Base-by-base conservation (phyloP, 2,888 invertebrate species). In the Cremastobaeus sp. region DNA sequence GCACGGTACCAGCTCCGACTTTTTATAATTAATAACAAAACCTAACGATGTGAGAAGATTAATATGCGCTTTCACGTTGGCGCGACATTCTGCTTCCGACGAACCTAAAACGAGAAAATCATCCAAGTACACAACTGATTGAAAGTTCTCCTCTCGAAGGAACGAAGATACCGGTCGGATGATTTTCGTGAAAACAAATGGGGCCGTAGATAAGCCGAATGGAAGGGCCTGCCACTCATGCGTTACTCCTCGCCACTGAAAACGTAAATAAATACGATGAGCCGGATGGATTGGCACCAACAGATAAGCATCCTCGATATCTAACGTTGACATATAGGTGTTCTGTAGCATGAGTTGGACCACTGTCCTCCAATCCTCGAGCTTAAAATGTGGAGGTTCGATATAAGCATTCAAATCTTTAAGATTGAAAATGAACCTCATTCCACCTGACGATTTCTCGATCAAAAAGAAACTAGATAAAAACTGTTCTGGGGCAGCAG, bases 401-500 rank as follows among this genome's bases (percentile, higher is more conserved):
- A 70, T 25, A 17, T 37, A 54, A 4, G 8, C 8, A 48, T 66
- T 73, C 2, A 73, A 35, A 11, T 47, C 25, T 28, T 54, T 43
- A 0, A 72, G 48, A 25, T 72, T 60, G 3, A 73, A 48, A n/a
- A 73, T 66, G 18, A 60, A 66, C 6, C 72, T 12, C 48, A 39
- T 50, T 0, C 48, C 60, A 0, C 66, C 48, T 4, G 72, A 66
- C 0, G 60, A 39, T 48, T 73, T 73, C 12, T 65, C 39, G 4
- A 64, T 14, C 9, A 72, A n/a, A 15, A 72, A 65, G 37, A 39
- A 71, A 8, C 8, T 5, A 0, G 71, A 71, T 3, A 71, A 52
- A 50, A 64, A 71, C 18, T 64, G 64, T 15, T 52, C 48, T 17
- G 39, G 9, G 5, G 48, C 28, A 0, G 37, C 14, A 5, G 34